These are phyloP conservation scores for Endotricha flammealis DNA, from an alignment of 2,888 invertebrate genomes.

Conservation along the genomic window DNA sequence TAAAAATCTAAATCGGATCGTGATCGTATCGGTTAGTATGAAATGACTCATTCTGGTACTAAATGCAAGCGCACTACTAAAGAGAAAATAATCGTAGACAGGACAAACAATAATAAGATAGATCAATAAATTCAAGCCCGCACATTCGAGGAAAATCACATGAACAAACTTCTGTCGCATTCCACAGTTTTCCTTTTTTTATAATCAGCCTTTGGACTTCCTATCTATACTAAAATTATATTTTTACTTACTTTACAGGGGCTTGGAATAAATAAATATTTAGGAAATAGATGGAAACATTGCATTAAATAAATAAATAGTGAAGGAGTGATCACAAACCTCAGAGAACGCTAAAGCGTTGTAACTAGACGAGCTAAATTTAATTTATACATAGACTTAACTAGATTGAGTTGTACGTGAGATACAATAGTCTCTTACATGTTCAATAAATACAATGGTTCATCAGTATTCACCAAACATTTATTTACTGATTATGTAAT, in stretches of 20 bases:
- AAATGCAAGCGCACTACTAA: background rate
- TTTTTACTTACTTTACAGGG: slow-evolving; percentile 2
- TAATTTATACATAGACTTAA: no score
- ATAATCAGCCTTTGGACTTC: slow-evolving; percentile 31
- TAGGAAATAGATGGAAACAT: background rate
- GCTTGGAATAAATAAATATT: background rate
- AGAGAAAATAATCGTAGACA: background rate
- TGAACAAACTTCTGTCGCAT: slow-evolving; percentile 10
- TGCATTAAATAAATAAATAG: slow-evolving; percentile 13
- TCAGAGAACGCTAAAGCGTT: slow-evolving; percentile 52
- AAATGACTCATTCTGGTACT: background rate
- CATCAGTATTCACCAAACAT: no score
- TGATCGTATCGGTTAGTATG: background rate
- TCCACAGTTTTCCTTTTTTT: slow-evolving; percentile 19
- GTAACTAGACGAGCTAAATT: no score
- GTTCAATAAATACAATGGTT: no score
- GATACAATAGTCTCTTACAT: no score
- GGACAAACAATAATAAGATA: background rate
- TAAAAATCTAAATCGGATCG: no score
- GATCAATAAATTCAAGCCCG: background rate
- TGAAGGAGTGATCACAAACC: slow-evolving; percentile 37
- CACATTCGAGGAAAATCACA: slow-evolving; percentile 14
- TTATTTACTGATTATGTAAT: no score
- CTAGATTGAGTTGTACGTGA: no score
- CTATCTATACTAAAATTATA: slow-evolving; percentile 21